Base-by-base conservation (phyloP, 2,888 invertebrate genomes). In the Leptopilina drosophilae region DNA sequence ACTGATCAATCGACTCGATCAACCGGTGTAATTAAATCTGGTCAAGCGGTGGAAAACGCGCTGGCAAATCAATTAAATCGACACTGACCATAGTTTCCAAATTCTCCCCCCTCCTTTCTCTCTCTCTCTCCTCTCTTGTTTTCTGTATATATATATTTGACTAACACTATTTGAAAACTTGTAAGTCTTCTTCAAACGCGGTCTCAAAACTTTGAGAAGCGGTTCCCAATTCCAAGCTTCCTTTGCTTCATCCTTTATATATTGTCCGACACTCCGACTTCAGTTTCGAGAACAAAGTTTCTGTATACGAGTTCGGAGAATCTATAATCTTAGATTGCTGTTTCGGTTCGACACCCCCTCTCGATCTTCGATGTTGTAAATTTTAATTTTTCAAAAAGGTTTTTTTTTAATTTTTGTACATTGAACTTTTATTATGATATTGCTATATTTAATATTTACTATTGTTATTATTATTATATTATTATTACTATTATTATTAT, bases 51-150 rank as follows among this genome's bases (percentile, higher is more conserved):
- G 85, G 85, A 83, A 84, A 85, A 49, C 76, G 85, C 83, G 85
- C 85, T 80, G 81, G 73, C 82, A 80, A 81, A 81, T 84, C 88
- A 87, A 88, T 88, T 88, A 88, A 87, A 87, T 86, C 84, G 80
- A 81, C 80, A 81, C 83, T 82, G 79, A 84, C 80, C 80, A 20
- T 20, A 82, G 80, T 81, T 82, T 77, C 69, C 49, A 26, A 73
- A 73, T 73, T 73, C 69, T 73, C 69, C 33, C 69, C 20, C 20
- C 20, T 20, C 20, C 20, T 1, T 20, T 8, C 42, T 42, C 49
- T 46, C 69, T 33, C 59, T 15, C 20, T 62, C n/a, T 1, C 8
- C n/a, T 1, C 8, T 20, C 20, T 9, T 26, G 14, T 56, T 33
- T 20, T 20, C 53, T 53, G 46, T 33, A 15, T 66, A 46, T 66